A percentile compares a stretch with the other conserved stretches of the same genome.
phyloP scores from a whole-genome alignment of 1,140 invertebrate genomes.

The Acromyrmex echinatior region DNA sequence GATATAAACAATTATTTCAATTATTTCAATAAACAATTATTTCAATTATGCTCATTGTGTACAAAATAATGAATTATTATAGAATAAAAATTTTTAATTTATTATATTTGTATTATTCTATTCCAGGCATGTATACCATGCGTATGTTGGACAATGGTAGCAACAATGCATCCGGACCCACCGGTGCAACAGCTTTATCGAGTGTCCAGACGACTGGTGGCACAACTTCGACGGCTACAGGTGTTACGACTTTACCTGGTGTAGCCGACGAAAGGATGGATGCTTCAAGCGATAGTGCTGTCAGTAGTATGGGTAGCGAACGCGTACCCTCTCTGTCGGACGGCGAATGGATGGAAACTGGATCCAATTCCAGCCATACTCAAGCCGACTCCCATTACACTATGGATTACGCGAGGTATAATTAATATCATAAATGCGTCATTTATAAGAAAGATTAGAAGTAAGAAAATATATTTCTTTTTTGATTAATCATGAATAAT shows the following conservation, averaged over 20 bases:
- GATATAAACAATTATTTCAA: not conserved
- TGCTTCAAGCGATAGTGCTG: conserved; percentile 94
- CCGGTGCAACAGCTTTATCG: conserved; percentile 81
- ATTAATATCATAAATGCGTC: conserved; percentile 50
- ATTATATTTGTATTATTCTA: conserved; percentile 52
- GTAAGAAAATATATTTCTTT: not conserved
- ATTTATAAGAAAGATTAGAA: not conserved
- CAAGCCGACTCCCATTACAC: conserved; percentile 88
- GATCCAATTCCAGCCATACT: conserved; percentile 93
- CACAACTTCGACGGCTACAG: conserved; percentile 75
- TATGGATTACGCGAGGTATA: conserved; percentile 86
- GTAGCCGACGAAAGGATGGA: conserved; percentile 90
- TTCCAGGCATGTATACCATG: conserved; percentile 94
- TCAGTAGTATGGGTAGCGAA: conserved; percentile 96
- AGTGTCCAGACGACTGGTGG: conserved; percentile 80
- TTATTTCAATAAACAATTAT: too few relatives aligned
- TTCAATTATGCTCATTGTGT: not conserved
- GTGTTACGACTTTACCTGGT: conserved; percentile 77
- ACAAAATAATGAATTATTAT: not conserved
- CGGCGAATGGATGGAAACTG: conserved; percentile 95
- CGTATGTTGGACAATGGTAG: conserved; percentile 91
- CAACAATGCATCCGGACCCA: conserved; percentile 86
- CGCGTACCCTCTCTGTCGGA: conserved; percentile 95
- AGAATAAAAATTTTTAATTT: conserved; percentile 28
- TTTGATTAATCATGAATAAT: conserved; percentile 10